Evolutionary conservation across 2,113 vertebrate genomes (phyloP).

Genomic region (Erpornis zantholeuca): DNA sequence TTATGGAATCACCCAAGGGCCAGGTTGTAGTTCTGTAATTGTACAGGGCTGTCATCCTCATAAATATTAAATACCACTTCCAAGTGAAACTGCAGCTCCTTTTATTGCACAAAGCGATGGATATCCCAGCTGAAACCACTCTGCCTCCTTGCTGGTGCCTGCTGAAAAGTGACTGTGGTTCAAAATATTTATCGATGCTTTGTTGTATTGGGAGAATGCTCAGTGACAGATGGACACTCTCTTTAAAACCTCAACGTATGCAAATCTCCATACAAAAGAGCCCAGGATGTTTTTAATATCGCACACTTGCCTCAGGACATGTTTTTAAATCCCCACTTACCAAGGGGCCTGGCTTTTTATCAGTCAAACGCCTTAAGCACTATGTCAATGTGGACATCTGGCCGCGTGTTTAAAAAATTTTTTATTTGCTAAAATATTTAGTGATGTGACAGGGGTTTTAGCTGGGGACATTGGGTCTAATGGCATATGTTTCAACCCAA

Average conservation of each 20-base stretch:
- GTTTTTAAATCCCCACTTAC: constrained; percentile 93
- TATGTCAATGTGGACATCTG: constrained; percentile 97
- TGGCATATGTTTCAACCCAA: constrained; percentile 26
- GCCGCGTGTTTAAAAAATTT: constrained; percentile 78
- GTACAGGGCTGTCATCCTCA: constrained; percentile 34
- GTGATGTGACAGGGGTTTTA: constrained; percentile 68
- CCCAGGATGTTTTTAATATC: constrained; percentile 94
- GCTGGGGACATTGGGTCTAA: constrained; percentile 40
- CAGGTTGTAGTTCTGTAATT: constrained; percentile 49
- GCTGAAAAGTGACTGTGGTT: constrained; percentile 74
- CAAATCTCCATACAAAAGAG: constrained; percentile 92
- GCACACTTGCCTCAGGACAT: constrained; percentile 89
- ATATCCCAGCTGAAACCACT: constrained; percentile 67
- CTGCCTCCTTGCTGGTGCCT: constrained; percentile 35
- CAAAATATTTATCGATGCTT: constrained; percentile 89
- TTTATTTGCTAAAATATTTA: constrained; percentile 82
- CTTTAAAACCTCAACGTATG: constrained; percentile 85
- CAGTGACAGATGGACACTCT: constrained; percentile 90
- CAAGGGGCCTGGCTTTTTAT: constrained; percentile 89
- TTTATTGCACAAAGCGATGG: constrained; percentile 35
- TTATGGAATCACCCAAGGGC: constrained; percentile 19
- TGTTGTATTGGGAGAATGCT: constrained; percentile 86
- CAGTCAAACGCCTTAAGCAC: constrained; percentile 94
- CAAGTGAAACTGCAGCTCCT: constrained; percentile 32
- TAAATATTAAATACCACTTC: constrained; percentile 60